phyloP scores from a whole-genome alignment of 2,888 invertebrate species.

The Helleia helle region DNA sequence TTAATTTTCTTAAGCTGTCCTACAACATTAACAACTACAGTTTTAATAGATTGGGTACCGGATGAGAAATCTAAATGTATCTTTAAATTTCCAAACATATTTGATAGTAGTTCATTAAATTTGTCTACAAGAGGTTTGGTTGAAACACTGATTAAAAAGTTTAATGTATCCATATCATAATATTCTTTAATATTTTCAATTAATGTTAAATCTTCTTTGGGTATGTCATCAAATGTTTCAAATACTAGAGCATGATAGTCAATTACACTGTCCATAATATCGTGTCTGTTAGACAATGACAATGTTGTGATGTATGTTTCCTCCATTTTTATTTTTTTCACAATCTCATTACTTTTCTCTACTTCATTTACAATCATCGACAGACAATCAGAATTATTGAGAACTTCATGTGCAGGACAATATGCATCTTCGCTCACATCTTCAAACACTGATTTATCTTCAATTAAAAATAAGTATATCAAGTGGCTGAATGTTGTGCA shows the following conservation, averaged over 20 bases:
- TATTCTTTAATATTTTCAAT: conserved; percentile 40
- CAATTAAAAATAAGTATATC: conserved; percentile 38
- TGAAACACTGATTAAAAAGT: conserved; percentile 36
- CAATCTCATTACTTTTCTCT: conserved; percentile 33
- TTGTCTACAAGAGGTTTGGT: conserved; percentile 28
- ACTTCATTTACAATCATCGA: conserved; percentile 37
- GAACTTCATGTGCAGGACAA: conserved; percentile 34
- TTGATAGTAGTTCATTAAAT: conserved; percentile 31
- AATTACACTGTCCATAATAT: conserved; percentile 41
- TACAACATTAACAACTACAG: conserved; percentile 35
- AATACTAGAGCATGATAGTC: conserved; percentile 31
- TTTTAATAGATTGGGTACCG: conserved; percentile 33
- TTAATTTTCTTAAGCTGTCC: conserved; percentile 33
- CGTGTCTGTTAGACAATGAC: conserved; percentile 45
- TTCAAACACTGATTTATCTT: conserved; percentile 32
- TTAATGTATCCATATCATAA: conserved; percentile 31
- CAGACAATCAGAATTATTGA: conserved; percentile 40
- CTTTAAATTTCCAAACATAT: conserved; percentile 33
- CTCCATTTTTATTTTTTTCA: conserved; percentile 36
- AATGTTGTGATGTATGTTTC: conserved; percentile 41
- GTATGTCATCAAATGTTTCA: conserved; percentile 43
- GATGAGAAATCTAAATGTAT: conserved; percentile 40
- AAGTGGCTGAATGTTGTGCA: conserved; percentile 47
- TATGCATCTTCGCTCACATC: conserved; percentile 27
- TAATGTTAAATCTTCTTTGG: conserved; percentile 29